Percentiles rank a stretch among this genome's conserved stretches.
Evolutionary conservation across 2,113 vertebrate genomes (phyloP).

Genomic region (Myodes glareolus): DNA sequence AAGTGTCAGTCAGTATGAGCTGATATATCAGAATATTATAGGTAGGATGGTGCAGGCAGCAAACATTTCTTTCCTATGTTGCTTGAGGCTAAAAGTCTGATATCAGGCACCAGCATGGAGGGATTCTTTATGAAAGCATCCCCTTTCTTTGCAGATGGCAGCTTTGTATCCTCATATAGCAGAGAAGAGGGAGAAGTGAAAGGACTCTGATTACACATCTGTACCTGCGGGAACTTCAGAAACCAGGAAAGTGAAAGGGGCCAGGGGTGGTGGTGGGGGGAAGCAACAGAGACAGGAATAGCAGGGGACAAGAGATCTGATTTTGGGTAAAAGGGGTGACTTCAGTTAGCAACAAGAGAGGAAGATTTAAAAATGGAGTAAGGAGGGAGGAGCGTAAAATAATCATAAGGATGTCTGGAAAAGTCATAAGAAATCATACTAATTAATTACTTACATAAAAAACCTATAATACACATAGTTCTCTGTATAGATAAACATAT

Average conservation of each 20-base stretch:
- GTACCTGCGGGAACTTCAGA: too few relatives aligned
- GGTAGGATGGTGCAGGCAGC: background rate
- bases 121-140: background rate
- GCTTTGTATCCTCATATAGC: background rate
- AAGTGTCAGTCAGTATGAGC: background rate
- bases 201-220: background rate
- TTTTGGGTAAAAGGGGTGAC: background rate
- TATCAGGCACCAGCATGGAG: background rate
- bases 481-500: background rate
- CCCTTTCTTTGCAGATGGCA: background rate
- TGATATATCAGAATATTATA: background rate
- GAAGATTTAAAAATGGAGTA: background rate
- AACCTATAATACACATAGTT: background rate
- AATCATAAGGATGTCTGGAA: background rate
- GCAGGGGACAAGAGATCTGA: background rate
- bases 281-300: background rate
- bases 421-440: background rate
- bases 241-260: background rate
- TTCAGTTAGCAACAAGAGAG: background rate
- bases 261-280: background rate
- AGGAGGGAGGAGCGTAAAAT: background rate
- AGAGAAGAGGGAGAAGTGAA: background rate
- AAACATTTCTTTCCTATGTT: background rate
- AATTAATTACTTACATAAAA: background rate
- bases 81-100: background rate